Conservation (phyloP, 2,113 vertebrate genomes). For the Onychorhynchus coronatus region DNA sequence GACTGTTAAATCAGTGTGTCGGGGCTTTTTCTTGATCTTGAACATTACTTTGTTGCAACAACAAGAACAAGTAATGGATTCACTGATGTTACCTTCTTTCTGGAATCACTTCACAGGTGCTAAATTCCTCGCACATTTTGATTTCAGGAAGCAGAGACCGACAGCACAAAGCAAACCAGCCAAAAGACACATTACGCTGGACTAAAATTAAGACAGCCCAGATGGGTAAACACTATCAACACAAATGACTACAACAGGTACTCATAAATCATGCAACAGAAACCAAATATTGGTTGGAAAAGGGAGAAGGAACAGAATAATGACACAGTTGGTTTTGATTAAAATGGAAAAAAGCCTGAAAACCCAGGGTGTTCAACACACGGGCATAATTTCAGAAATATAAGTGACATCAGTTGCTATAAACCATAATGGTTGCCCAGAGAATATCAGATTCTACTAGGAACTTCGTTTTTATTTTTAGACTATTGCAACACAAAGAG, state of each 20-base stretch:
- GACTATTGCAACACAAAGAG: not conserved
- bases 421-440: not conserved
- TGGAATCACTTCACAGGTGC: slow-evolving; percentile 44
- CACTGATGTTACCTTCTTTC: slow-evolving; percentile 15
- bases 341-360: slow-evolving; percentile 31
- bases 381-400: not conserved
- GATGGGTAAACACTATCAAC: slow-evolving; percentile 46
- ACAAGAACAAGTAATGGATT: not conserved
- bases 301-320: not conserved
- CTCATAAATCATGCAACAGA: slow-evolving; percentile 58
- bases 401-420: slow-evolving; percentile 18
- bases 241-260: slow-evolving; percentile 48
- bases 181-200: slow-evolving; percentile 35
- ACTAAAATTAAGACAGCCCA: slow-evolving; percentile 51
- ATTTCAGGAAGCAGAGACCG: slow-evolving; percentile 12
- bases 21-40: not conserved
- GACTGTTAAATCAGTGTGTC: not conserved
- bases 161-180: not conserved
- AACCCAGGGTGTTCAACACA: not conserved
- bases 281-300: slow-evolving; percentile 15
- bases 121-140: slow-evolving; percentile 34
- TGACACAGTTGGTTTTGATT: slow-evolving; percentile 36
- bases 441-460: slow-evolving; percentile 15
- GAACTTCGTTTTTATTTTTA: slow-evolving; percentile 18
- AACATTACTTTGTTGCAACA: not conserved